Evolutionary conservation across 2,888 invertebrate species (phyloP), one percentile per base, ranked within the genome.

Genomic region (Bembecia ichneumoniformis): DNA sequence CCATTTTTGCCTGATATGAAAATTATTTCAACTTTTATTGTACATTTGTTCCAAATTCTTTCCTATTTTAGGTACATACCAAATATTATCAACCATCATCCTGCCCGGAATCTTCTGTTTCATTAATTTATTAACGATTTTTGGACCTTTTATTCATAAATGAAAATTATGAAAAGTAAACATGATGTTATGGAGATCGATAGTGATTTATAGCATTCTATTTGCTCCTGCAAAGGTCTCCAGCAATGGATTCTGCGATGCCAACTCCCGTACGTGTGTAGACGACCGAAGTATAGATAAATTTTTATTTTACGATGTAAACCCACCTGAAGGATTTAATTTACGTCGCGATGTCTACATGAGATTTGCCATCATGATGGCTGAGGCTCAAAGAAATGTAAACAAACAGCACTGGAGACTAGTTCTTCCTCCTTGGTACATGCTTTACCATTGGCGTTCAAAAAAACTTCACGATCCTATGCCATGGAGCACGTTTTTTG

Each of bases 321-420:
- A 99, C 86, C 93, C 93, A 2, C 93, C 95, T 0, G 99, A 99
- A 87, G 99, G 99, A 0, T 99, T 99, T 71, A 99, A 99, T 86
- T 88, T 99, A 54, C 89, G 98, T 13, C 89, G 99, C 35, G 99
- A 99, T 87, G 98, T 99, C 1, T 99, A 96, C 68, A 93, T 99
- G 89, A 90, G 99, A 59, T 89, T 97, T 63, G 97, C 98, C 1
- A 92, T 94, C 46, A 91, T 98, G 68, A 88, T 96, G 0, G 89
- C 92, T 34, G 89, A 91, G 52, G 84, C 96, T 49, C 88, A 90
- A 51, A 87, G 88, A 51, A 71, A 79, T 10, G 77, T 78, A 0
- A 71, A 74, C 51, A 80, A 82, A 46, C 73, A 73, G 15, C 82
- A 89, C 51, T 90, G 91, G 75, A 84, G 86, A 40, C 66, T 95